These are phyloP conservation scores for Montipora capricornis DNA, from an alignment of 64 coral and sea anemone species.

Conservation along the genomic window DNA sequence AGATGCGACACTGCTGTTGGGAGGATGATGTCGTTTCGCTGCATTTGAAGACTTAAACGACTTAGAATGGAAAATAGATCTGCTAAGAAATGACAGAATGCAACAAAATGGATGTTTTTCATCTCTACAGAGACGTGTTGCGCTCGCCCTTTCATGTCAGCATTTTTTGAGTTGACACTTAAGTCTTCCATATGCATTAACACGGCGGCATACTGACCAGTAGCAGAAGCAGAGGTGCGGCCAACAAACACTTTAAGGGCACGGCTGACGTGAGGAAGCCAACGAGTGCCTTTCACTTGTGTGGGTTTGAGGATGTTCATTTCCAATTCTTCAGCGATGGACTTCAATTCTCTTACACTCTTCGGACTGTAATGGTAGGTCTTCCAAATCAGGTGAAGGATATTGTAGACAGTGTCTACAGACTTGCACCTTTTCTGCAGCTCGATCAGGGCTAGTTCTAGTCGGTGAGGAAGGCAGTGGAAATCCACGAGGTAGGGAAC, in stretches of 20 bases:
- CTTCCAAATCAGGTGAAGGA: too few relatives aligned
- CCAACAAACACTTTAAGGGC: slow-evolving; percentile 19
- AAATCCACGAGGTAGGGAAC: background rate
- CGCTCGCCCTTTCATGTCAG: slow-evolving; percentile 4
- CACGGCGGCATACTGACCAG: background rate
- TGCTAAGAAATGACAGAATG: slow-evolving; percentile 45
- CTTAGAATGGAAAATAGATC: too few relatives aligned
- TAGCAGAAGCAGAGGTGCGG: background rate
- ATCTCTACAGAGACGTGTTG: background rate
- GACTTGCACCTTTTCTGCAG: too few relatives aligned
- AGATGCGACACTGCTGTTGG: slow-evolving; percentile 21
- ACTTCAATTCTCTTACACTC: too few relatives aligned
- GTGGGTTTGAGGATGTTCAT: too few relatives aligned
- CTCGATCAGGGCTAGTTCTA: too few relatives aligned
- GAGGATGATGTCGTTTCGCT: too few relatives aligned
- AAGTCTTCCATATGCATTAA: slow-evolving; percentile 28
- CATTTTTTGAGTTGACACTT: slow-evolving; percentile 8
- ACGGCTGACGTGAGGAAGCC: slow-evolving; percentile 3
- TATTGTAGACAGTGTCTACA: too few relatives aligned
- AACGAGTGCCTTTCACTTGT: slow-evolving; percentile 9
- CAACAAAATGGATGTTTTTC: slow-evolving; percentile 12
- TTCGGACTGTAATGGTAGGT: too few relatives aligned
- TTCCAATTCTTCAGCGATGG: too few relatives aligned
- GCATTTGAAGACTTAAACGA: too few relatives aligned
- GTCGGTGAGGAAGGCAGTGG: too few relatives aligned